These are phyloP conservation scores for Platycercus adscitus DNA, from an alignment of 2,113 vertebrate species.

Conservation along the genomic window DNA sequence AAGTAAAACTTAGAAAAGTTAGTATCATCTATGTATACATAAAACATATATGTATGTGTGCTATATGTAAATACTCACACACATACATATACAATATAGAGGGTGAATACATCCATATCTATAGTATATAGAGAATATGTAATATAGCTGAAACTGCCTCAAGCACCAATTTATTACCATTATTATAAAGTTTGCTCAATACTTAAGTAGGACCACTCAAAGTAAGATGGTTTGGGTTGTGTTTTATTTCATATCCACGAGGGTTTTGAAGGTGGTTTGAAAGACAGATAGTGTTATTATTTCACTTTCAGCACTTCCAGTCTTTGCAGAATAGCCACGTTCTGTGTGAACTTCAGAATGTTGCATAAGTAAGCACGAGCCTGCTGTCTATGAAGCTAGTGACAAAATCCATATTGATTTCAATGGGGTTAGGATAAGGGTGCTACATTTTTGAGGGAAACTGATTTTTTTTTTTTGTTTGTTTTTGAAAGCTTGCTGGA, in stretches of 20 bases:
- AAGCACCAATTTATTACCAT: slow-evolving; percentile 79
- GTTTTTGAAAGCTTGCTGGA: not conserved
- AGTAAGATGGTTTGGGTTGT: slow-evolving; percentile 38
- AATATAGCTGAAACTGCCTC: slow-evolving; percentile 79
- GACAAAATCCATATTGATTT: not conserved
- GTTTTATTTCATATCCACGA: not conserved
- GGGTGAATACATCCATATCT: slow-evolving; percentile 15
- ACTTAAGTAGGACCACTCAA: slow-evolving; percentile 79
- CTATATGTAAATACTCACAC: slow-evolving; percentile 12
- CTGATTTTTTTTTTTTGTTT: too few species aligned
- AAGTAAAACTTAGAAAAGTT: slow-evolving; percentile 70
- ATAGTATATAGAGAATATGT: slow-evolving; percentile 64
- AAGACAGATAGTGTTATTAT: not conserved
- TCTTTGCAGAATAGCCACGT: not conserved
- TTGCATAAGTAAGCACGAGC: not conserved
- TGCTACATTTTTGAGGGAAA: not conserved
- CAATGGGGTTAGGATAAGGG: not conserved
- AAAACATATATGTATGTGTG: slow-evolving; percentile 49
- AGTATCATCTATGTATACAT: slow-evolving; percentile 30
- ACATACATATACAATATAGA: slow-evolving; percentile 8
- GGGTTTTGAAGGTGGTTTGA: not conserved
- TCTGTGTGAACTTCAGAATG: not conserved
- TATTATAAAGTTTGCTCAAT: slow-evolving; percentile 66
- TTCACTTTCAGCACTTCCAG: not conserved
- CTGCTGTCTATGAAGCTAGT: not conserved